These are phyloP conservation scores for Nebria ingens DNA, from an alignment of 1,140 invertebrate species.

Conservation along the genomic window DNA sequence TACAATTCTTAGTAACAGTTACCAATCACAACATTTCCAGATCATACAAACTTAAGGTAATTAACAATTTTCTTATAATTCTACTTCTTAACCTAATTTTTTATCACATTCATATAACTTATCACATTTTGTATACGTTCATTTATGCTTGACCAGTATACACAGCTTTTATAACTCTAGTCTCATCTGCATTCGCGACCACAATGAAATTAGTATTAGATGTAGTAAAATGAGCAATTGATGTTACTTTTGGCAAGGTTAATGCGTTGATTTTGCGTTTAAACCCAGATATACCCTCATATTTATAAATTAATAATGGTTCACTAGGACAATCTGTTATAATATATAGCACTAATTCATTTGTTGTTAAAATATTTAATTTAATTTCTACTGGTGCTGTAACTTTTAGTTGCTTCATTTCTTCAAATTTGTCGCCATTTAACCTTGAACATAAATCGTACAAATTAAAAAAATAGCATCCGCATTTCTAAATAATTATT, in stretches of 20 bases:
- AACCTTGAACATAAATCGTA: conserved; percentile 15
- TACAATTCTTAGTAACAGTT: neutral
- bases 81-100: neutral
- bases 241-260: conserved; percentile 14
- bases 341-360: conserved; percentile 26
- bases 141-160: conserved; percentile 21
- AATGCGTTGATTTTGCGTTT: conserved; percentile 14
- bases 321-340: conserved; percentile 22
- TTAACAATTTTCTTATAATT: neutral
- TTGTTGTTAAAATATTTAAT: conserved; percentile 22
- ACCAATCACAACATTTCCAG: neutral
- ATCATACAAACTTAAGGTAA: neutral
- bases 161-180: conserved; percentile 21
- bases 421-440: conserved; percentile 15
- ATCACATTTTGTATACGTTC: conserved; percentile 1
- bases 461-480: no score
- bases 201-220: conserved; percentile 21
- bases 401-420: conserved; percentile 20
- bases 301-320: conserved; percentile 20
- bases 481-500: no score
- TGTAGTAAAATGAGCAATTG: conserved; percentile 18
- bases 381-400: conserved; percentile 22
- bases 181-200: conserved; percentile 16
- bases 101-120: conserved; percentile 3
- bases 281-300: conserved; percentile 24